Evolutionary conservation across 2,797 vertebrate species (phyloP).

Genomic region (Bradypus variegatus): DNA sequence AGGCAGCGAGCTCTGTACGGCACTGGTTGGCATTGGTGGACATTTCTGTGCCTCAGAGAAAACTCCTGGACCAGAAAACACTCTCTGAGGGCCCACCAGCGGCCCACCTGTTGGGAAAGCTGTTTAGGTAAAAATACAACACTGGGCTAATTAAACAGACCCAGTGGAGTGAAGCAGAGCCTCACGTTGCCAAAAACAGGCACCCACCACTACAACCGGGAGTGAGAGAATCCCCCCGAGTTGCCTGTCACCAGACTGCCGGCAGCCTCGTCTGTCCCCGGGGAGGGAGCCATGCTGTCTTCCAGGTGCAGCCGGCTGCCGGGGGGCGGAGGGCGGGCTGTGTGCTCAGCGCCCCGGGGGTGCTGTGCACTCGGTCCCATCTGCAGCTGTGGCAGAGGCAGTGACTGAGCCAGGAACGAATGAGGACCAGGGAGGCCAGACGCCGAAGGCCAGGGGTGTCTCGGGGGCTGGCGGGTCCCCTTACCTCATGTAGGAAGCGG

Average conservation of each 20-base stretch:
- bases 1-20: neutral
- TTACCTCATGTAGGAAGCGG: conserved; percentile 85
- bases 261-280: neutral
- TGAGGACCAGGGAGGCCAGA: too few species aligned
- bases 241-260: neutral
- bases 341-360: too few species aligned
- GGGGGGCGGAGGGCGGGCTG: too few species aligned
- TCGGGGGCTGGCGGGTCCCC: neutral
- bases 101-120: neutral
- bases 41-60: neutral
- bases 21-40: neutral
- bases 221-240: neutral
- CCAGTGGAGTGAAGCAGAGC: neutral
- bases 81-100: neutral
- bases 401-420: too few species aligned
- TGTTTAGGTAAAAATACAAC: neutral
- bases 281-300: neutral
- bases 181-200: neutral
- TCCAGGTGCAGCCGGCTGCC: too few species aligned
- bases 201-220: neutral
- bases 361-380: too few species aligned
- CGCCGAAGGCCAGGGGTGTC: too few species aligned
- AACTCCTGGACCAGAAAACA: neutral
- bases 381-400: too few species aligned
- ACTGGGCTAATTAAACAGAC: neutral